Evolutionary conservation across 2,888 invertebrate genomes (phyloP), one percentile per base, ranked within the genome.

Genomic region (Rutpela maculata): DNA sequence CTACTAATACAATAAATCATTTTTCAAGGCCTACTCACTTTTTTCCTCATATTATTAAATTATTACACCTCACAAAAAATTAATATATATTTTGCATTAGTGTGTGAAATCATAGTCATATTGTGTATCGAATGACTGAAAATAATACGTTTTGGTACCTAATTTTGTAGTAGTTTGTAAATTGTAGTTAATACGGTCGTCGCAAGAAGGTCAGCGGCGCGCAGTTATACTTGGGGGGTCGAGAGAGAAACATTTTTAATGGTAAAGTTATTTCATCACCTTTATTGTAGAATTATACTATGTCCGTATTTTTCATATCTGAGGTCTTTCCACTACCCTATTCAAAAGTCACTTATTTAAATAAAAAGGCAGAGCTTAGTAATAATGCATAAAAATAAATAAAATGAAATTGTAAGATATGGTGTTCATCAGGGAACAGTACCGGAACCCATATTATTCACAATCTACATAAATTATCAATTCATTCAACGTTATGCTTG

Each of bases 81-180:
- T 12, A 38, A 6, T 66, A 9, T 50, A 50, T 18, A 22, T 12
- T 19, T 38, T 19, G 43, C 18, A 68, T 22, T 31, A 68, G 56
- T 19, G 67, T 43, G 15, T 43, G 7, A 67, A 55, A 68, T 68
- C 55, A 56, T 68, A 68, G 55, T 68, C 22, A 68, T 68, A 55
- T 22, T 15, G 26, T 15, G 26, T 68, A 68, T 68, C 67, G 50
- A 19, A 68, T 68, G 26, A 7, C 67, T 55, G 55, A 26, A 56
- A 55, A 68, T 68, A 12, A 68, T 68, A 68, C 67, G 50, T 55
- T 67, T 17, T 26, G 19, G 22, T 10, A 56, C n/a, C 15, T 68
- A 68, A 68, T 56, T 55, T 55, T 55, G n/a, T 17, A 68, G 22
- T 68, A 68, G 67, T 68, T 68, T 55, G 67, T 68, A 68, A 68